Base-by-base conservation (phyloP, 2,888 invertebrate species). In the Patella depressa region DNA sequence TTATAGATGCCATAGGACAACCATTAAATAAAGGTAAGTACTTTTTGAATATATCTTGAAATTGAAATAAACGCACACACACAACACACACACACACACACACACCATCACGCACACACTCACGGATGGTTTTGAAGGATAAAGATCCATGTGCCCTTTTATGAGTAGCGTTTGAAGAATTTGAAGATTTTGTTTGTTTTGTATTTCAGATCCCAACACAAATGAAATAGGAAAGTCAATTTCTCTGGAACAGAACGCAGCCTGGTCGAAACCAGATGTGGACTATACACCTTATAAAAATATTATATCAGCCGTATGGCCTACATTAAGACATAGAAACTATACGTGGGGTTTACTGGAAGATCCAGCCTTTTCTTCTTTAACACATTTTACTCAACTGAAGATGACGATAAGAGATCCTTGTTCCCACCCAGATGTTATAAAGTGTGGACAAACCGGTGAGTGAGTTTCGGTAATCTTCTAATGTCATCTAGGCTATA, bases 1-100 rank as follows among this genome's bases (percentile, higher is more conserved):
- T 84, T n/a, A 71, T 84, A 53, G 84, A 84, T 78, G 82, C 82
- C 24, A 75, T 80, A 15, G 83, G 84, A 53, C 11, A 71, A 14
- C 19, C 65, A 11, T 19, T 65, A 11, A 45, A 45, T 45, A 45
- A 45, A 4, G 45, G 45, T 45, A 45, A 45, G 45, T 9, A 45
- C 45, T 9, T 9, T 45, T 7, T 45, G 9, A 45, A 45, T 45
- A 45, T 45, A 45, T 45, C 45, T 7, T 9, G 45, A 9, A 45
- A 45, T 45, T 45, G 45, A 45, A 7, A 45, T 45, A 45, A 45
- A 45, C 9, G 9, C 45, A 9, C 45, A 45, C 9, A 45, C 45
- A 45, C 9, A 9, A 7, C 9, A 45, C 4, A 5, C 4, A 3
- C 4, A 2, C 2, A 34, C 2, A 34, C 4, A 4, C 34, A 34